Evolutionary conservation across 2,797 vertebrate genomes (phyloP), one percentile per base, ranked within the genome.

Genomic region (Myotis findleyi): DNA sequence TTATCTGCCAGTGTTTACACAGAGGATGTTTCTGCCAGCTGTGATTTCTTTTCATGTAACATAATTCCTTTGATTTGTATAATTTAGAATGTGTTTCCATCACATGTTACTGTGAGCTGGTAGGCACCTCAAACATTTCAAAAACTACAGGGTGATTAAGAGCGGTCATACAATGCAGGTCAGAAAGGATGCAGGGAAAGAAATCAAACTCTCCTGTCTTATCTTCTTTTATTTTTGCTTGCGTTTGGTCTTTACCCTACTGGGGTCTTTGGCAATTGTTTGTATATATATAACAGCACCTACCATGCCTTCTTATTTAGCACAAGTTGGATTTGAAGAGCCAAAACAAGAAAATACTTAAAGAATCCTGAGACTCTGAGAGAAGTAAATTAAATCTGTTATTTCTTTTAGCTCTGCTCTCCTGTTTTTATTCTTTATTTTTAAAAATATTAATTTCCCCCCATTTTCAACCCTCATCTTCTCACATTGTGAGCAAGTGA

Each of bases 291-390:
- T 79, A 44, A 93, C 21, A 95, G n/a, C 33, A 68, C 83, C 53
- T 66, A 64, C 57, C 69, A 62, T 3, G 62, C 11, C 14, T 18
- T 62, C 66, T 93, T 41, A 36, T 81, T 81, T 85, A 94, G 57
- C 85, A 77, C 30, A 79, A 51, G 36, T 5, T 92, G 57, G 23
- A 55, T 75, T 71, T 41, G 49, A 94, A 95, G 51, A 90, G 13
- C 20, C 49, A 36, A 90, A 83, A 80, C 9, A 88, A 18, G 27
- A 94, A 96, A 93, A 94, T 9, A 69, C 20, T 41, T 49, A 55
- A 38, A 53, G 75, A 92, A 81, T 64, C 79, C 93, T 89, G 79
- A 94, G 73, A 81, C 47, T 33, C 79, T 92, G 33, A 51, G 20
- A 87, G 79, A 91, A 80, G 86, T 93, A 89, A 77, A 79, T 64